A percentile compares a stretch with the other conserved stretches of the same genome.
Evolutionary conservation across 2,113 vertebrate species (phyloP).

Genomic region (Suricata suricatta): DNA sequence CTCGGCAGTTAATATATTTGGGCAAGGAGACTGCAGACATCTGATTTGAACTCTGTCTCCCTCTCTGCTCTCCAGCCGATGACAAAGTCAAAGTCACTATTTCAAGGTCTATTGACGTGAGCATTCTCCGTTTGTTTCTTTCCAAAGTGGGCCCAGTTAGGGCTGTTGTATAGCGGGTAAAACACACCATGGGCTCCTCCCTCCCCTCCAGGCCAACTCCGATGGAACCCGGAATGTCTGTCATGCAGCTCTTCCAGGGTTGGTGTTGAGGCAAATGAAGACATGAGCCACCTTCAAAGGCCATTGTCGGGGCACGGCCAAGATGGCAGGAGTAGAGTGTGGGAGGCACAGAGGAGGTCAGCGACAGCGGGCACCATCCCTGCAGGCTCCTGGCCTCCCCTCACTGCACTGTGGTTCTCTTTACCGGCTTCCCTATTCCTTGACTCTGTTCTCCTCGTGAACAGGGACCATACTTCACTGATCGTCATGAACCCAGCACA

Average conservation of each 20-base stretch:
- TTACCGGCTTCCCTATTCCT: background rate
- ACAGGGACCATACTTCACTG: background rate
- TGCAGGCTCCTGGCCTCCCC: background rate
- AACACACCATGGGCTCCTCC: background rate
- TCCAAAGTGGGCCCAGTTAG: background rate
- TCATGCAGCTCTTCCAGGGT: background rate
- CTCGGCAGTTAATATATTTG: background rate
- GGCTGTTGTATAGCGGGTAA: background rate
- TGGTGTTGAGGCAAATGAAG: background rate
- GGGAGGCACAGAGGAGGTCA: too few species aligned
- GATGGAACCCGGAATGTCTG: background rate
- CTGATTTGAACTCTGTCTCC: background rate
- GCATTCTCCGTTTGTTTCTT: background rate
- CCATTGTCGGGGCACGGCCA: too few species aligned
- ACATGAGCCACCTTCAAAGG: background rate
- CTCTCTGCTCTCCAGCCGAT: background rate
- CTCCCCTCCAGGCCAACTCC: background rate
- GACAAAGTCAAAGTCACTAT: background rate
- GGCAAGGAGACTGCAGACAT: background rate
- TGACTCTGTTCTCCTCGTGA: fast-evolving
- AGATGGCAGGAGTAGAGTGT: background rate
- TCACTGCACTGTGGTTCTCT: background rate
- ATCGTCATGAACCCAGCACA: background rate
- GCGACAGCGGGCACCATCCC: background rate
- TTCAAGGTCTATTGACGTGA: background rate